Evolutionary conservation across 1,140 invertebrate genomes (phyloP).

Genomic region (Aphis craccivora): DNA sequence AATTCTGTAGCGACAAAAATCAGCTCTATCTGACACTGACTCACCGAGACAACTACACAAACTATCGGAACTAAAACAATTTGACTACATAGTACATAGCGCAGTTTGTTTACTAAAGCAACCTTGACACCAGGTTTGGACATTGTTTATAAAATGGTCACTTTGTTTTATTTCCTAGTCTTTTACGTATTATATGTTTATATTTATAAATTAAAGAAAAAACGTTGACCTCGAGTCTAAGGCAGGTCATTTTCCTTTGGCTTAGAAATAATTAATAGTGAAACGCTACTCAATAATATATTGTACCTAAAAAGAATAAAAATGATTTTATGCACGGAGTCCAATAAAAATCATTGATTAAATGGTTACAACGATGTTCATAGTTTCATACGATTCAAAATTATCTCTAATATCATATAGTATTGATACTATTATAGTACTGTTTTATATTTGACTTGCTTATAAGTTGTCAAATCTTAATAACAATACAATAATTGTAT

Average conservation of each 20-base stretch:
- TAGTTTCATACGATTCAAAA: background rate
- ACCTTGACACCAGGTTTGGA: slow-evolving; percentile 52
- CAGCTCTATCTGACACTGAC: slow-evolving; percentile 31
- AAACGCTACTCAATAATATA: background rate
- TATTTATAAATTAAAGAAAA: slow-evolving; percentile 45
- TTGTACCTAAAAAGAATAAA: background rate
- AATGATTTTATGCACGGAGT: background rate
- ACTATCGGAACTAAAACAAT: slow-evolving; percentile 56
- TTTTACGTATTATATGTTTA: slow-evolving; percentile 47
- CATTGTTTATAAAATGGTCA: slow-evolving; percentile 52
- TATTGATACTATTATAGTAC: background rate
- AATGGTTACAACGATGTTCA: background rate
- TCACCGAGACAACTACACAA: slow-evolving; percentile 41
- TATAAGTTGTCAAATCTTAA: background rate
- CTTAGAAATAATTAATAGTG: background rate
- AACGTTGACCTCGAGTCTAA: slow-evolving; percentile 49
- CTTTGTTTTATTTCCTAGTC: slow-evolving; percentile 56
- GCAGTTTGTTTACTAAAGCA: slow-evolving; percentile 53
- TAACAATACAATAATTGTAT: background rate
- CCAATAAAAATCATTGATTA: background rate
- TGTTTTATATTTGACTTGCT: background rate
- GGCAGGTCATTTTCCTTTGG: slow-evolving; percentile 48
- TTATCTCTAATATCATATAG: no score
- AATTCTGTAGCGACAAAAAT: background rate
- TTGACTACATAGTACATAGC: slow-evolving; percentile 28